Base-by-base conservation (phyloP, 2,113 vertebrate genomes). In the Leucosticte australis region DNA sequence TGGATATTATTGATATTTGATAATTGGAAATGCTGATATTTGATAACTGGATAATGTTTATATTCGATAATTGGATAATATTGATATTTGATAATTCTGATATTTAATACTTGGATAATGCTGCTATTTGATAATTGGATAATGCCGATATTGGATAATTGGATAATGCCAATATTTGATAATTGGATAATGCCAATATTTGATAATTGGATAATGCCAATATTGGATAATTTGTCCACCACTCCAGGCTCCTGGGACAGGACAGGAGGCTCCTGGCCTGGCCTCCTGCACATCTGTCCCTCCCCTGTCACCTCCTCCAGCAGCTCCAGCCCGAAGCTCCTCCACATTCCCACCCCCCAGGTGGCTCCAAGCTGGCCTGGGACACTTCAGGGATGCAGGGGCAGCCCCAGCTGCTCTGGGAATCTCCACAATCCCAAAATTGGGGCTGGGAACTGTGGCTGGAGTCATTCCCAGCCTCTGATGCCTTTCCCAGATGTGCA, bases 401-500 rank as follows among this genome's bases (percentile, higher is more conserved):
- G 20, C 62, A 31, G 62, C 28, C 41, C 9, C 41, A 33, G 63
- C 41, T 65, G 31, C 63, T 46, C 42, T 33, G 42, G 63, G 42
- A 33, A 46, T 33, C 30, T 27, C 70, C 39, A 44, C 44, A 73
- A 27, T 59, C 78, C 55, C 33, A 4, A 14, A 30, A 21, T 0
- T 10, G 27, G 39, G 31, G 30, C 78, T 68, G 59, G 3, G 78
- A 83, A 75, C 24, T 3, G 31, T 5, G 31, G 31, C 44, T 2
- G 8, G 64, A 6, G 24, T 27, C 7, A 26, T 53, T 41, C 74
- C 41, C 41, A 15, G 10, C 74, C 69, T 3, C 17, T 33, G 60
- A 96, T 14, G 81, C 46, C 1, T 73, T 92, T 88, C 62, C 75
- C 95, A 95, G 92, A 47, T 84, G 95, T 2, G 11, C 69, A 31